A percentile compares a stretch with the other conserved stretches of the same genome.
phyloP scores from a whole-genome alignment of 2,888 invertebrate genomes.

The Heliconius aoede region DNA sequence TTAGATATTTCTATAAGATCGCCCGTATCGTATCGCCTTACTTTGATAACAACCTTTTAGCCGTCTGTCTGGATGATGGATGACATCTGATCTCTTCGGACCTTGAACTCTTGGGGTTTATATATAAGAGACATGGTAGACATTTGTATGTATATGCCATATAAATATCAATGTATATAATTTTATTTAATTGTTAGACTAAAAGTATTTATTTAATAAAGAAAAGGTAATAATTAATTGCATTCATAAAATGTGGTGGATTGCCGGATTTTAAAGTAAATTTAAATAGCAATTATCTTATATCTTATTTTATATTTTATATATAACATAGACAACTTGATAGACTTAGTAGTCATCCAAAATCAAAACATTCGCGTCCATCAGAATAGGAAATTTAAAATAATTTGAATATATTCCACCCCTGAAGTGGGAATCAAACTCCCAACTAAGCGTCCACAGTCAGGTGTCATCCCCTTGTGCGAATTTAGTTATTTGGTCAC shows the following conservation, averaged over 20 bases:
- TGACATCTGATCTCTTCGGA: slow-evolving; percentile 51
- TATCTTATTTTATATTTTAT: no score
- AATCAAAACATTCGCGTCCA: no score
- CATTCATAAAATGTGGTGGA: background rate
- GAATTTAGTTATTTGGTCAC: no score
- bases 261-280: no score
- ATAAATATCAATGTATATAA: background rate
- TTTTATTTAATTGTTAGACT: background rate
- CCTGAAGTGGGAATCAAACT: no score
- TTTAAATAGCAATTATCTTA: no score
- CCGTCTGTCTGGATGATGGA: slow-evolving; percentile 54
- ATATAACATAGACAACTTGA: no score
- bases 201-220: background rate
- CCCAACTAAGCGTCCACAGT: no score
- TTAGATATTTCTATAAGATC: slow-evolving; percentile 20
- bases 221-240: background rate
- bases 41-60: slow-evolving; percentile 53
- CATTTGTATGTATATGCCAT: background rate
- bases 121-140: slow-evolving; percentile 23
- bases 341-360: no score
- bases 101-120: slow-evolving; percentile 41
- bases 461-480: no score
- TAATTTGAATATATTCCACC: no score
- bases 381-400: no score
- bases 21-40: slow-evolving; percentile 44